Percentiles rank a stretch among this genome's conserved stretches.
Conservation (phyloP, 2,797 vertebrate species). For the Austrolebias charrua region DNA sequence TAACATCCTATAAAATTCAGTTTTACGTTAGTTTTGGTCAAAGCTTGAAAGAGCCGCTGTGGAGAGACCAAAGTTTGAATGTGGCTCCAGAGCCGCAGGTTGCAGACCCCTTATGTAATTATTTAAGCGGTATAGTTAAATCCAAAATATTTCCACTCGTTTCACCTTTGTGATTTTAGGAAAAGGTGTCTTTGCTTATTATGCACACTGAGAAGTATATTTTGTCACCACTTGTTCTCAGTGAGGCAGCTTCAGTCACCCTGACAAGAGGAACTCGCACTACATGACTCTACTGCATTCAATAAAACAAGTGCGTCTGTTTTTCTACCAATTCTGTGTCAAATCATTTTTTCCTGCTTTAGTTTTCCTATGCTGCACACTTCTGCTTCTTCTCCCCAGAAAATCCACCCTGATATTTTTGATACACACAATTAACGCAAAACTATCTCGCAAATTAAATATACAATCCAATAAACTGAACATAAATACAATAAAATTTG, state of each 20-base stretch:
- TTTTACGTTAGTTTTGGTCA: too few relatives aligned
- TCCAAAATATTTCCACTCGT: too few relatives aligned
- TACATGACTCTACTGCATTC: not conserved
- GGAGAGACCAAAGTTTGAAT: too few relatives aligned
- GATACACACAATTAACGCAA: constrained; percentile 48
- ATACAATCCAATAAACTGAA: too few relatives aligned
- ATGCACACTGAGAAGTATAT: too few relatives aligned
- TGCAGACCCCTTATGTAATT: too few relatives aligned
- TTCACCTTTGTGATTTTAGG: too few relatives aligned
- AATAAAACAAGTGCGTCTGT: constrained; percentile 21
- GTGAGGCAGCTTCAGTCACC: not conserved
- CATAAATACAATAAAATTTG: constrained; percentile 44
- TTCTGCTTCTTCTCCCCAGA: constrained; percentile 13
- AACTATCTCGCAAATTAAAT: constrained; percentile 49
- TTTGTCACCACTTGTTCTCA: not conserved
- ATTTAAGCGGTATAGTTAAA: too few relatives aligned
- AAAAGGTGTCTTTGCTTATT: too few relatives aligned
- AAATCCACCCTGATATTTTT: constrained; percentile 58
- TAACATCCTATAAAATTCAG: too few relatives aligned
- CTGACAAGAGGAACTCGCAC: not conserved
- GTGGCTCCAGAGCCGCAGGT: too few relatives aligned
- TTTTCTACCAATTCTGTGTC: constrained; percentile 42
- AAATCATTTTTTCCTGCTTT: constrained; percentile 33
- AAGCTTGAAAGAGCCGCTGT: too few relatives aligned
- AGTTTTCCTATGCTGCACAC: constrained; percentile 5